A percentile compares a stretch with the other conserved stretches of the same genome.
phyloP scores from a whole-genome alignment of 1,140 invertebrate genomes.

The Caenorhabditis inopinata region DNA sequence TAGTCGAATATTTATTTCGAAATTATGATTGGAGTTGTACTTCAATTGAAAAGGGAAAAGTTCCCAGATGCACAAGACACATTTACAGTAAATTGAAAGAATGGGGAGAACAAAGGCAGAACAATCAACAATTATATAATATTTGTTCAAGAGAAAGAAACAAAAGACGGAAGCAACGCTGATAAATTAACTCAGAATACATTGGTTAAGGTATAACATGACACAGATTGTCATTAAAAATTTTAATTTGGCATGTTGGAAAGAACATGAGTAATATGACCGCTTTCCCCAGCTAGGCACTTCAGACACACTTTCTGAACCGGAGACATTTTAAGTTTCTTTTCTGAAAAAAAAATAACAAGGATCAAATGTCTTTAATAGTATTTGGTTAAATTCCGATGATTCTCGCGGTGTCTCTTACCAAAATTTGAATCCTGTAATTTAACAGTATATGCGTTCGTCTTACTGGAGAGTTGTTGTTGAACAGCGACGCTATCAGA shows the following conservation, averaged over 20 bases:
- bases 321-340: not conserved
- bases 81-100: not conserved
- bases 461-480: not conserved
- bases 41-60: not conserved
- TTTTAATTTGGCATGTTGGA: conserved; percentile 9
- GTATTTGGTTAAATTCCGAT: too few species aligned
- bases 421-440: not conserved
- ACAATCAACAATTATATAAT: not conserved
- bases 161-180: not conserved
- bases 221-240: not conserved
- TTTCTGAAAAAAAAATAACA: conserved; percentile 13
- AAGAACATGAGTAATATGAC: conserved; percentile 35
- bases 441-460: conserved; percentile 26
- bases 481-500: not conserved
- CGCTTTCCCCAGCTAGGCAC: conserved; percentile 36
- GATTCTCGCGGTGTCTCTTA: too few species aligned
- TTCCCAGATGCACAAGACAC: too few species aligned
- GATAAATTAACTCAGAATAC: not conserved
- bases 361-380: too few species aligned
- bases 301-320: conserved; percentile 36
- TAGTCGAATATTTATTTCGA: not conserved
- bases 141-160: not conserved
- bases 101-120: not conserved
- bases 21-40: conserved; percentile 17
- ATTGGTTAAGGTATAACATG: not conserved